phyloP scores from a whole-genome alignment of 2,888 invertebrate species.

The Caenorhabditis sp. region DNA sequence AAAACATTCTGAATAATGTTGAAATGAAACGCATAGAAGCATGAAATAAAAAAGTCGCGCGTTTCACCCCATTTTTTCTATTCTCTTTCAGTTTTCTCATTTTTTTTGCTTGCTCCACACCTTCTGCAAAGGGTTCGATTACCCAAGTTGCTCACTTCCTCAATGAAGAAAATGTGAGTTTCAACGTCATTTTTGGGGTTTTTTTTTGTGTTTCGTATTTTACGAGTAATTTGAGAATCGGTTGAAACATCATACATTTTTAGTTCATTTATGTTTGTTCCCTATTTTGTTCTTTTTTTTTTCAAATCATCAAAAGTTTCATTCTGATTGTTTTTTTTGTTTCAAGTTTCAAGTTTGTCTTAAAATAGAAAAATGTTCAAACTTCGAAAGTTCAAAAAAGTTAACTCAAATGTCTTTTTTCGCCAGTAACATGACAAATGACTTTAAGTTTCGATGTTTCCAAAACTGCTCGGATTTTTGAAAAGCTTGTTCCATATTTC shows the following conservation, averaged over 20 bases:
- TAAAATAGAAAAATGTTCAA: no score
- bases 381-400: no score
- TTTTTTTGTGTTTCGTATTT: neutral
- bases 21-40: neutral
- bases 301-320: neutral
- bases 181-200: neutral
- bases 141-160: neutral
- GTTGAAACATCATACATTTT: neutral
- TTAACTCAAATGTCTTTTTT: no score
- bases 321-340: no score
- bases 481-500: no score
- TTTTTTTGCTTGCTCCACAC: neutral
- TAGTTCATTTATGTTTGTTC: neutral
- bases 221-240: neutral
- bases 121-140: neutral
- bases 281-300: neutral
- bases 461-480: no score
- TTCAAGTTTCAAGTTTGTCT: no score
- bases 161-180: no score
- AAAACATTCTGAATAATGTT: neutral
- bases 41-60: neutral
- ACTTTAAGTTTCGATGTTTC: neutral
- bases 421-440: neutral
- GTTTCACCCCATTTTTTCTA: neutral
- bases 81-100: neutral